phyloP scores from a whole-genome alignment of 2,113 vertebrate species.

The Lasiurus borealis region DNA sequence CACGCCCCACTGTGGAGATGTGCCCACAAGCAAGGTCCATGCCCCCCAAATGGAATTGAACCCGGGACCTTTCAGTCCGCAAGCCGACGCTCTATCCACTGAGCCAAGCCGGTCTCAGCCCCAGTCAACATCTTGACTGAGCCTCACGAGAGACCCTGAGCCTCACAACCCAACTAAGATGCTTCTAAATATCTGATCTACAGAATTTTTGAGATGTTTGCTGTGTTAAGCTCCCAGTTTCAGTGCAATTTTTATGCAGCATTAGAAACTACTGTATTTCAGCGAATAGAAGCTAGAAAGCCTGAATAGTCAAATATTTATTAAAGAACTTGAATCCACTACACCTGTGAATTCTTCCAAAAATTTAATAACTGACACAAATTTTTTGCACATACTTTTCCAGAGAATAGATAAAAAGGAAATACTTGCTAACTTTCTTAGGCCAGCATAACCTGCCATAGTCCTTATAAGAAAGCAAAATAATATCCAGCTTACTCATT shows the following conservation, averaged over 20 bases:
- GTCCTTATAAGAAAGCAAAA: background rate
- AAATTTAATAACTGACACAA: background rate
- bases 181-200: background rate
- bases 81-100: too few relatives aligned
- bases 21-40: too few relatives aligned
- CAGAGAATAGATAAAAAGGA: background rate
- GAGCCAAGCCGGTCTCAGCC: too few relatives aligned
- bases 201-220: background rate
- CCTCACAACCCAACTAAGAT: background rate
- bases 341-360: background rate
- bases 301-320: background rate
- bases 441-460: background rate
- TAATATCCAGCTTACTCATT: background rate
- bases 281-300: background rate
- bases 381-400: background rate
- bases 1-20: too few relatives aligned
- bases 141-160: background rate
- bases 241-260: background rate
- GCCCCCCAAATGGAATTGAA: too few relatives aligned
- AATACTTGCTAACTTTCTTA: background rate
- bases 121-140: background rate
- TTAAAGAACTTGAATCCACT: background rate
- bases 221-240: background rate
- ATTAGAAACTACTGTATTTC: background rate
- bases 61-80: too few relatives aligned